These are phyloP conservation scores for Nezara viridula DNA, from an alignment of 2,888 invertebrate genomes.

Conservation along the genomic window DNA sequence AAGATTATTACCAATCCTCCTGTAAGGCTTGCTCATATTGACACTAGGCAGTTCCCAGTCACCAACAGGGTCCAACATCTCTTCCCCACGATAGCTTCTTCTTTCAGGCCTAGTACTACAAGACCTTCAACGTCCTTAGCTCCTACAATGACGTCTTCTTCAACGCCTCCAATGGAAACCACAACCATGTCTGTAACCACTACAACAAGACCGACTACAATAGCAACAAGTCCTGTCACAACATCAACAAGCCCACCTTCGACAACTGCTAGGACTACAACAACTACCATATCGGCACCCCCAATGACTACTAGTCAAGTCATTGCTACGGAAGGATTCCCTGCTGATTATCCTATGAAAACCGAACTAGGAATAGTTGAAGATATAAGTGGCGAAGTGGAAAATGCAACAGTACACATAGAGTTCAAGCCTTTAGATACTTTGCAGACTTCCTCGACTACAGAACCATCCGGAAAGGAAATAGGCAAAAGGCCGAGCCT, in stretches of 20 bases:
- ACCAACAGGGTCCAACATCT: neutral
- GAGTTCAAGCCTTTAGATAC: conserved; percentile 60
- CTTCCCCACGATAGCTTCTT: neutral
- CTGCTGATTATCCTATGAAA: conserved; percentile 8
- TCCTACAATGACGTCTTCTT: neutral
- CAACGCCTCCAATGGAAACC: neutral
- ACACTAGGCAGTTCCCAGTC: neutral
- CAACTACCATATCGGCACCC: conserved; percentile 22
- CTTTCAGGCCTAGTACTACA: neutral
- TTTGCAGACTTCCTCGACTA: neutral
- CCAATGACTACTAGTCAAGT: neutral
- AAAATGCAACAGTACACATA: conserved; percentile 56
- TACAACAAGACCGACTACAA: neutral
- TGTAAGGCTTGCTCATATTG: neutral
- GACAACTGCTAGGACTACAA: conserved; percentile 46
- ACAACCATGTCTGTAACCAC: neutral
- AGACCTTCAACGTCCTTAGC: neutral
- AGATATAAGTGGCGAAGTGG: neutral
- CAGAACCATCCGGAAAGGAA: conserved; percentile 25
- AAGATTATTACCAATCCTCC: conserved; percentile 59
- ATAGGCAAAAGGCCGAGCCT: conserved; percentile 60
- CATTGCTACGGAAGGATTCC: conserved; percentile 16
- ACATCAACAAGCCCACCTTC: conserved; percentile 27
- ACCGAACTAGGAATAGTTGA: conserved; percentile 9
- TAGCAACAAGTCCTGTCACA: neutral